Evolutionary conservation across 2,888 invertebrate species (phyloP).

Genomic region (Melipona beecheii): DNA sequence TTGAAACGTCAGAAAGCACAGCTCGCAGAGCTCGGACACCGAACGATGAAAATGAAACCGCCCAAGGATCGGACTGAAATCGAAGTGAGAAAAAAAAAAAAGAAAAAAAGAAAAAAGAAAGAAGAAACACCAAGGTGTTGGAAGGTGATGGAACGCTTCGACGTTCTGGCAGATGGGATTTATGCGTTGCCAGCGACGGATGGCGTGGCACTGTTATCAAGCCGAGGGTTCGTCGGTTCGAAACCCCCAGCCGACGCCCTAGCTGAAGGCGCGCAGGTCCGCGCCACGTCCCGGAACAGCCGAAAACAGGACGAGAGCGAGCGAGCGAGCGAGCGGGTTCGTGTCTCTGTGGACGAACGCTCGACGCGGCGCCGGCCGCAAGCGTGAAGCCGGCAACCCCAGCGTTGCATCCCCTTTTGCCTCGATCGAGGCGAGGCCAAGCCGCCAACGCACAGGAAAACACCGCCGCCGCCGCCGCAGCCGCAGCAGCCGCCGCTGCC

Average conservation of each 20-base stretch:
- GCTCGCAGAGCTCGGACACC: too few species aligned
- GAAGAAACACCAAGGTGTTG: neutral
- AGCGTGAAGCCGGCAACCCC: constrained; percentile 62
- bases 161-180: constrained; percentile 10
- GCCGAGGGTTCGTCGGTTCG: constrained; percentile 51
- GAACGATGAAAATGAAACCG: too few species aligned
- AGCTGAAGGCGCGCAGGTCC: constrained; percentile 73
- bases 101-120: too few species aligned
- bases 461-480: too few species aligned
- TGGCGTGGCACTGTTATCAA: constrained; percentile 76
- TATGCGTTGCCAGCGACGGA: constrained; percentile 73
- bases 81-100: too few species aligned
- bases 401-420: constrained; percentile 32
- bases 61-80: too few species aligned
- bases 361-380: constrained; percentile 65
- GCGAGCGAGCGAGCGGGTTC: constrained; percentile 31
- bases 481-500: too few species aligned
- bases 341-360: constrained; percentile 68
- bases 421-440: neutral
- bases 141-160: constrained; percentile 5
- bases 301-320: constrained; percentile 54
- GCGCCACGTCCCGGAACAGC: constrained; percentile 57
- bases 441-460: constrained; percentile 19
- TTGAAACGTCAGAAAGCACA: too few species aligned
- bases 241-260: constrained; percentile 79